These are phyloP conservation scores for Prunella strophiata DNA, from an alignment of 2,797 vertebrate species.

Conservation along the genomic window DNA sequence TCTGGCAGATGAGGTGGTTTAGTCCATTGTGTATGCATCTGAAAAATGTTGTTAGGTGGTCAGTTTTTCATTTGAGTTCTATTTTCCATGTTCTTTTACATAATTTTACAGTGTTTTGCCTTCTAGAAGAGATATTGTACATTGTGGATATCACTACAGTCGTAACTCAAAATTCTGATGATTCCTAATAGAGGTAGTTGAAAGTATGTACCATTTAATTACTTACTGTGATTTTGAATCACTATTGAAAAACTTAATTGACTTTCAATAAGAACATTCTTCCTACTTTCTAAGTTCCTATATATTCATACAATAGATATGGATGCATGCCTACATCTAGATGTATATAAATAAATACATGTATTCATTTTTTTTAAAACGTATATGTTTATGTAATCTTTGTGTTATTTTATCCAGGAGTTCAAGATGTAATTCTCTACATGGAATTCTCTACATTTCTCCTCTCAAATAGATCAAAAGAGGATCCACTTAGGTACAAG, in stretches of 20 bases:
- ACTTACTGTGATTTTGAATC: not conserved
- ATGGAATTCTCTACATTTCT: not conserved
- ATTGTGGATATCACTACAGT: not conserved
- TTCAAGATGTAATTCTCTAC: not conserved
- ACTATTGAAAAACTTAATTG: not conserved
- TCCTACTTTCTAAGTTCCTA: not conserved
- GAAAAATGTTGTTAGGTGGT: not conserved
- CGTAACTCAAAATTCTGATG: not conserved
- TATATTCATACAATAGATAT: not conserved
- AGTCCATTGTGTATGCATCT: not conserved
- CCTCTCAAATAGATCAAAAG: not conserved
- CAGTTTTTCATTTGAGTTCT: not conserved
- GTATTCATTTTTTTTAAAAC: fast-evolving
- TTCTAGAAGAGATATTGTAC: not conserved
- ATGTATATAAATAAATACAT: not conserved
- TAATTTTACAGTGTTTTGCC: not conserved
- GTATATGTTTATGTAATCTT: not conserved
- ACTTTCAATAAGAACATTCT: not conserved
- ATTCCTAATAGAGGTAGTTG: not conserved
- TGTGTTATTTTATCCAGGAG: not conserved
- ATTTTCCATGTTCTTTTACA: not conserved
- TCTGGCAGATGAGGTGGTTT: not conserved
- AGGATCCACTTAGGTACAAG: not conserved
- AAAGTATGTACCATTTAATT: not conserved
- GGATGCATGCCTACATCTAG: not conserved